Conservation (phyloP, 2,113 vertebrate species). For the Oriolus oriolus region DNA sequence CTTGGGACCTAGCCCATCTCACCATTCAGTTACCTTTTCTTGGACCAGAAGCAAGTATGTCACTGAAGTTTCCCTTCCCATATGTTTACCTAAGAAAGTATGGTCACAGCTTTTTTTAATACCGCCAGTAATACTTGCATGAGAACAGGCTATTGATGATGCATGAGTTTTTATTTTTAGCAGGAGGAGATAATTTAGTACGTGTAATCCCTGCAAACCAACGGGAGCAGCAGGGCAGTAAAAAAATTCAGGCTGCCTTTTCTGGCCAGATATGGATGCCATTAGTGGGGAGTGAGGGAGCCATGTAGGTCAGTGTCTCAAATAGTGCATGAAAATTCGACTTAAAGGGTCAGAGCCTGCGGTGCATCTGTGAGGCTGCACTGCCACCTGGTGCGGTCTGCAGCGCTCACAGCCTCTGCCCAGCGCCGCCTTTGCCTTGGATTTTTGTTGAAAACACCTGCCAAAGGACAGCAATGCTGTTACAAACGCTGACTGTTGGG, state of each 20-base stretch:
- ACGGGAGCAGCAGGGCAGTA: not conserved
- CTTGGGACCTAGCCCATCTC: not conserved
- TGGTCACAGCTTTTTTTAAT: not conserved
- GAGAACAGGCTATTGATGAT: not conserved
- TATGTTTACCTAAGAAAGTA: not conserved
- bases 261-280: not conserved
- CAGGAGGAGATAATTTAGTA: not conserved
- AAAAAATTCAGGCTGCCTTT: not conserved
- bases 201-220: not conserved
- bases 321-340: not conserved
- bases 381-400: not conserved
- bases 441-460: not conserved
- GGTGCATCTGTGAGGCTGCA: not conserved
- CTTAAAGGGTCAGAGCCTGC: not conserved
- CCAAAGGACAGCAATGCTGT: not conserved
- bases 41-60: not conserved
- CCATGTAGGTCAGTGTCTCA: not conserved
- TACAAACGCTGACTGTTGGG: not conserved
- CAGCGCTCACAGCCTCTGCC: not conserved
- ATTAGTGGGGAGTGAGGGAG: not conserved
- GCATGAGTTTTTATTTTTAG: not conserved
- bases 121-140: not conserved
- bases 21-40: not conserved
- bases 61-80: not conserved
- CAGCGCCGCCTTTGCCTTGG: rapidly evolving